Conservation (phyloP, 2,888 invertebrate species). For the Argynnis bischoffii region DNA sequence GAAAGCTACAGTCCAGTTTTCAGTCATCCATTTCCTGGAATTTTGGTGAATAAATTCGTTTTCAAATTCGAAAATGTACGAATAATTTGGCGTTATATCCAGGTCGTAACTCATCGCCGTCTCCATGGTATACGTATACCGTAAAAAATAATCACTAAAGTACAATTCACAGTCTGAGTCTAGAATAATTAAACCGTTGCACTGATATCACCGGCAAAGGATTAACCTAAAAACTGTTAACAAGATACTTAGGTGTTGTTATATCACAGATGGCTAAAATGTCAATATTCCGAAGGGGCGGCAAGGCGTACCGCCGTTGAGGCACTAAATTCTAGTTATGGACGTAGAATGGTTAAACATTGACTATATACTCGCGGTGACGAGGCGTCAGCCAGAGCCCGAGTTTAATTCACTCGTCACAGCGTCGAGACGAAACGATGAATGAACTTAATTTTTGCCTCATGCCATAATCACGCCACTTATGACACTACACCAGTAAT, state of each 20-base stretch:
- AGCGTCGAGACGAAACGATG: conserved; percentile 44
- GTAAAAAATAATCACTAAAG: conserved; percentile 49
- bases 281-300: conserved; percentile 61
- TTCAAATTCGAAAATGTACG: conserved; percentile 97
- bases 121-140: conserved; percentile 56
- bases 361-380: conserved; percentile 71
- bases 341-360: conserved; percentile 58
- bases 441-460: conserved; percentile 38
- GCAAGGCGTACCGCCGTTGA: conserved; percentile 59
- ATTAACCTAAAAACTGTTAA: conserved; percentile 71
- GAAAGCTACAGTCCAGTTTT: conserved; percentile 97
- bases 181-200: conserved; percentile 50
- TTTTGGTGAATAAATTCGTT: conserved; percentile 95
- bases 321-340: conserved; percentile 64
- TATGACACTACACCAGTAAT: conserved; percentile 35
- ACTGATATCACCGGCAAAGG: conserved; percentile 72
- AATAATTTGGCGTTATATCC: conserved; percentile 91
- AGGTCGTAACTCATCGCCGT: conserved; percentile 78
- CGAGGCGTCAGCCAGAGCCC: conserved; percentile 60
- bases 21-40: conserved; percentile 96
- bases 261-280: conserved; percentile 76
- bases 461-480: conserved; percentile 39
- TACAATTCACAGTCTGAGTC: conserved; percentile 44
- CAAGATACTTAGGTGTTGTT: conserved; percentile 65
- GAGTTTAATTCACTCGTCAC: conserved; percentile 57